Percentiles rank a stretch among this genome's conserved stretches.
phyloP scores from a whole-genome alignment of 2,888 invertebrate species.

The Tryphoninae sp. region DNA sequence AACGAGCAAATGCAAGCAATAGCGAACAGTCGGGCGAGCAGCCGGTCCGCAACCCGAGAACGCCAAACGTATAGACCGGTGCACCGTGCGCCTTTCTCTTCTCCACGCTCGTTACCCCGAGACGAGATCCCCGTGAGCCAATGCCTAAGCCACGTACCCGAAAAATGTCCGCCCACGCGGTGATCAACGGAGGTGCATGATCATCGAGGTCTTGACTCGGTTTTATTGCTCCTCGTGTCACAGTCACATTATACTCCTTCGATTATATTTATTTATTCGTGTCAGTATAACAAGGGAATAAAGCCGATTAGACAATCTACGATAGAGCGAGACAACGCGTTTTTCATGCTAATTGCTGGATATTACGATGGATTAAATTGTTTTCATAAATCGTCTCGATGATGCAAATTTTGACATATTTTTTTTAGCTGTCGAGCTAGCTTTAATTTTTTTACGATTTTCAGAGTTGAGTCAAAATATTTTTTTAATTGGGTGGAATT shows the following conservation, averaged over 20 bases:
- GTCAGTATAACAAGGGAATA: conserved; percentile 25
- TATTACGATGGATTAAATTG: conserved; percentile 37
- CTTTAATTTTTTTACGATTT: no score
- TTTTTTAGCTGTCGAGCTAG: background rate
- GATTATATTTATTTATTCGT: background rate
- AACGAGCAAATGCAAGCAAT: no score
- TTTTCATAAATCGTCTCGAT: conserved; percentile 24
- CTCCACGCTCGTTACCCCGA: conserved; percentile 26
- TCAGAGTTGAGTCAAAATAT: background rate
- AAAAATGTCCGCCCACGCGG: conserved; percentile 78
- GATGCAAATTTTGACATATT: conserved; percentile 3
- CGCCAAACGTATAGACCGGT: conserved; percentile 31
- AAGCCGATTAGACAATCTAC: conserved; percentile 40
- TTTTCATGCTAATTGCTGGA: conserved; percentile 44
- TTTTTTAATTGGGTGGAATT: background rate
- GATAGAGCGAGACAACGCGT: conserved; percentile 5
- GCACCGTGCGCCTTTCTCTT: conserved; percentile 76
- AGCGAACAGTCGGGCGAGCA: conserved; percentile 12
- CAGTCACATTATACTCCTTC: no score
- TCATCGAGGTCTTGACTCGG: conserved; percentile 55
- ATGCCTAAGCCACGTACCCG: conserved; percentile 74
- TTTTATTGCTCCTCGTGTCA: no score
- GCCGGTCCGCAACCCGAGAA: conserved; percentile 18
- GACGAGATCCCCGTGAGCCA: conserved; percentile 68
- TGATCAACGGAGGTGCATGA: conserved; percentile 63